phyloP scores from a whole-genome alignment of 2,797 vertebrate genomes.

The Limosa lapponica region DNA sequence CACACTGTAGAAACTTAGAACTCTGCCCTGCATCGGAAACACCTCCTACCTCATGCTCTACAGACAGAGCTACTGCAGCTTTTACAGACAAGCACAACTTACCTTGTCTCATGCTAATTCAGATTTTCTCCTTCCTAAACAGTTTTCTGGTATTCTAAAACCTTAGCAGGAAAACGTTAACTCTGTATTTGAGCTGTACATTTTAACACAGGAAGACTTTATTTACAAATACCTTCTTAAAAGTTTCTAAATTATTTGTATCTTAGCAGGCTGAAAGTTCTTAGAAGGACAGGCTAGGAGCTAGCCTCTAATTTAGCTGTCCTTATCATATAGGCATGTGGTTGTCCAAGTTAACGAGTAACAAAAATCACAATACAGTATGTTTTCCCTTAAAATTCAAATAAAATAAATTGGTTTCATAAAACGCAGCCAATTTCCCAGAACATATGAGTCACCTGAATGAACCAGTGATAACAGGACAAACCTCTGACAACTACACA shows the following conservation, averaged over 20 bases:
- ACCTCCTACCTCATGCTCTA: neutral
- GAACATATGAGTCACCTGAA: neutral
- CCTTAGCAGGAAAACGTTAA: neutral
- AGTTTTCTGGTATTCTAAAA: neutral
- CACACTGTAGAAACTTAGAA: neutral
- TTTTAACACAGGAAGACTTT: neutral
- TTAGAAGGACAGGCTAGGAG: neutral
- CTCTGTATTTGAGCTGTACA: neutral
- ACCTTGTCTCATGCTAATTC: neutral
- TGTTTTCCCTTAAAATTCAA: neutral
- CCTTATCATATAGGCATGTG: neutral
- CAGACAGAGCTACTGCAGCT: neutral
- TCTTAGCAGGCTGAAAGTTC: neutral
- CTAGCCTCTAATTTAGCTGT: neutral
- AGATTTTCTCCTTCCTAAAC: neutral
- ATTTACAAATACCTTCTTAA: neutral
- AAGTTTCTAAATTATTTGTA: neutral
- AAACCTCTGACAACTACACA: neutral
- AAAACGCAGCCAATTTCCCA: neutral
- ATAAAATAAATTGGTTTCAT: neutral
- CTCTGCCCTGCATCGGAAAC: neutral
- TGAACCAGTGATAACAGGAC: neutral
- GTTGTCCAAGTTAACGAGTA: neutral
- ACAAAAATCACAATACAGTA: neutral
- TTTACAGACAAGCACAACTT: neutral